Base-by-base conservation (phyloP, 1,140 invertebrate species). In the Eurosta solidaginis region DNA sequence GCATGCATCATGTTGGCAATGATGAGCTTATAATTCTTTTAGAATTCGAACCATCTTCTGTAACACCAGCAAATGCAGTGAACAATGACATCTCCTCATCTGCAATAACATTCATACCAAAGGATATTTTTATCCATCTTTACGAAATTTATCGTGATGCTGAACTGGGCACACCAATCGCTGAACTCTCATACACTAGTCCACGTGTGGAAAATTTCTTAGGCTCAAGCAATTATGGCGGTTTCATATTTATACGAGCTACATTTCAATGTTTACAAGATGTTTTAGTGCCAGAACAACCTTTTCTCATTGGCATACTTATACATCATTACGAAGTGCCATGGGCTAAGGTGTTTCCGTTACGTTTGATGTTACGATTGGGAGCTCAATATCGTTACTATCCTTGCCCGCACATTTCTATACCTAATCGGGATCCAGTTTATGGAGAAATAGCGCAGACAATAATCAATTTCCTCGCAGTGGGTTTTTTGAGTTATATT, bases 401-500 rank as follows among this genome's bases (percentile, higher is more conserved):
- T 89, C 96, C 96, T 2, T 95, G 94, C 85, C 94, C 95, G 0
- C 86, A 97, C 33, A 92, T 96, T 29, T 96, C 95, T n/a, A 91
- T 94, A 25, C 89, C 94, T 22, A 91, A 93, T 83, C 87, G 96
- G 17, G 93, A 95, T 78, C 92, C 95, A 0, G 93, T 96, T 2
- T 97, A 94, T 86, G 94, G 92, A 59, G 95, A 97, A 89, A 95
- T 97, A 77, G 95, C 95, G 12, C 95, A 96, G 82, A 97, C 96
- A 9, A 96, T 97, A 63, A 96, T 97, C 89, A 96, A 96, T 89
- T 90, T 97, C 45, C 88, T 97, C 76, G 95, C 95, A 5, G 91
- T 92, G 84, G 89, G 89, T 89, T 40, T 68, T n/a, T 25, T 76
- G 52, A 54, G 50, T 42, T 36, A 52, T 79, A 44, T 78, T 80